Conservation (phyloP, 2,797 vertebrate genomes). For the Enteromius fasciolatus region DNA sequence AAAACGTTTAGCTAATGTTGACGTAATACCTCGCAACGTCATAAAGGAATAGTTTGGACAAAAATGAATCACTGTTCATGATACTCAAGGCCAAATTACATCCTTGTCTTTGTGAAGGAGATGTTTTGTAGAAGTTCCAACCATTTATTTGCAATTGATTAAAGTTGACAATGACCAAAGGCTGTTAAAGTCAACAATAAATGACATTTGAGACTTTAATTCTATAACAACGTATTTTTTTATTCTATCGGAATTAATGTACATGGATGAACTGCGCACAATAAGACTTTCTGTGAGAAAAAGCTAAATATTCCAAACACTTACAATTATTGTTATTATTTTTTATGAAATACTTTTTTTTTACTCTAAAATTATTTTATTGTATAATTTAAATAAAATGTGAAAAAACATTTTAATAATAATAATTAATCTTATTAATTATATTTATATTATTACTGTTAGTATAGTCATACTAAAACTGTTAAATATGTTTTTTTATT, state of each 20-base stretch:
- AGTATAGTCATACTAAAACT: background rate
- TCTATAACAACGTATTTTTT: background rate
- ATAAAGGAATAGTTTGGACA: background rate
- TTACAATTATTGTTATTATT: too few species aligned
- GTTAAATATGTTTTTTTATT: too few species aligned
- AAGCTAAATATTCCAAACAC: too few species aligned
- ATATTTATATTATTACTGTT: background rate
- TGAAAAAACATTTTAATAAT: background rate
- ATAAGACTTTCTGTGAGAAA: background rate
- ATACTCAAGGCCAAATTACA: background rate
- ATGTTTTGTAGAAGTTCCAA: background rate
- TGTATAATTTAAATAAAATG: background rate
- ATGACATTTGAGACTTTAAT: background rate
- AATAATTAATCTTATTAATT: background rate
- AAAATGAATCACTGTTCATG: background rate
- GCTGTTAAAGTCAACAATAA: background rate
- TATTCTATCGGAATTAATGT: background rate
- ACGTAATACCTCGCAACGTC: background rate
- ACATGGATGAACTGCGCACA: background rate
- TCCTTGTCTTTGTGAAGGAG: background rate
- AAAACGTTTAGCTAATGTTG: background rate
- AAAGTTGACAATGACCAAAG: background rate
- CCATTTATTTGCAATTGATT: background rate
- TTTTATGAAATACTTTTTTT: background rate
- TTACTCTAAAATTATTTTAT: background rate